Percentiles rank a stretch among this genome's conserved stretches.
phyloP scores from a whole-genome alignment of 2,113 vertebrate genomes.

The Labeo rohita region DNA sequence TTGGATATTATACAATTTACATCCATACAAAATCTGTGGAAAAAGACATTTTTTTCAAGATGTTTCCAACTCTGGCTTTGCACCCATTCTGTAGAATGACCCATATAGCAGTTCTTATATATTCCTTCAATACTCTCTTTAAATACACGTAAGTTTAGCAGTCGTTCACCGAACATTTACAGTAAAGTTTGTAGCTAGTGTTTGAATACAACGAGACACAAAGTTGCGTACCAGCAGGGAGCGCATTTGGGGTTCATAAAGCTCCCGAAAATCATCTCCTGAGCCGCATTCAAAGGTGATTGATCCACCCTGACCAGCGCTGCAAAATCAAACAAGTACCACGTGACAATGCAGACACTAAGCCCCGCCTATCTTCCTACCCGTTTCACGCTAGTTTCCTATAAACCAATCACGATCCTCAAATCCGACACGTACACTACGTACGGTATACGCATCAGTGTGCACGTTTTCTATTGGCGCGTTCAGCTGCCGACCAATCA shows the following conservation, averaged over 20 bases:
- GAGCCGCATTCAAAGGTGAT: not conserved
- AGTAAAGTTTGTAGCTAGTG: not conserved
- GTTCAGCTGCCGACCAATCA: conserved; percentile 44
- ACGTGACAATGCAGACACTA: not conserved
- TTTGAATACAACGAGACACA: not conserved
- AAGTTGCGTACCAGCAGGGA: not conserved
- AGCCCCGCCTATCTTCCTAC: not conserved
- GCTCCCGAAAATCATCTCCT: not conserved
- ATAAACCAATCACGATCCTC: not conserved
- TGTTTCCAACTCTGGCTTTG: too few relatives aligned
- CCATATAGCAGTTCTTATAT: not conserved
- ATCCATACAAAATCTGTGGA: too few relatives aligned
- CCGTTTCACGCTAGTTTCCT: not conserved
- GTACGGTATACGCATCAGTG: not conserved
- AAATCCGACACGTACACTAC: not conserved
- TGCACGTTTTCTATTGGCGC: conserved; percentile 24
- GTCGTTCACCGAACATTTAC: not conserved
- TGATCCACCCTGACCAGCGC: not conserved
- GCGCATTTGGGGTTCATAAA: not conserved
- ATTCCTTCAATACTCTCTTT: not conserved
- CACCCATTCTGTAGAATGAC: too few relatives aligned
- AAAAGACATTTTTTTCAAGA: too few relatives aligned
- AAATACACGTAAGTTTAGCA: not conserved
- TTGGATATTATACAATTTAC: too few relatives aligned
- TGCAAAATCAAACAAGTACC: not conserved